Evolutionary conservation across 1,140 invertebrate genomes (phyloP).

Genomic region (Tribolium castaneum): DNA sequence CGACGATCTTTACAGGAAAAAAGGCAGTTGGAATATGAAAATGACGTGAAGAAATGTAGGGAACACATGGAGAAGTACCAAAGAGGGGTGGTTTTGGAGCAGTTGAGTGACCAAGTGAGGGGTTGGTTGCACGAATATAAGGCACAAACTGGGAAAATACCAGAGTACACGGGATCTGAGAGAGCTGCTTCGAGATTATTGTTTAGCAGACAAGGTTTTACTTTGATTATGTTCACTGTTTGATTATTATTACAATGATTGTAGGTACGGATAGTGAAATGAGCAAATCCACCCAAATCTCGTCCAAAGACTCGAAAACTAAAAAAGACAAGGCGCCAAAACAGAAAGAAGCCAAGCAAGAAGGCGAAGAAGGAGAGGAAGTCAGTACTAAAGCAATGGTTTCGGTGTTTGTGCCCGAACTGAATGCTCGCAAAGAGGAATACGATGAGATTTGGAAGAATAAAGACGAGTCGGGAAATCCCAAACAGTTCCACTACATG

Average conservation of each 20-base stretch:
- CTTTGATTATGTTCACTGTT: background rate
- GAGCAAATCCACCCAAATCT: slow-evolving; percentile 80
- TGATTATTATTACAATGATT: background rate
- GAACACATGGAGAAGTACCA: slow-evolving; percentile 73
- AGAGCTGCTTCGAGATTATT: slow-evolving; percentile 86
- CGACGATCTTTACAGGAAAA: slow-evolving; percentile 69
- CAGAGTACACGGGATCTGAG: slow-evolving; percentile 90
- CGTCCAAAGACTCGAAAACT: slow-evolving; percentile 80
- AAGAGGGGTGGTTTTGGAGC: slow-evolving; percentile 78
- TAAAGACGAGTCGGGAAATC: slow-evolving; percentile 76
- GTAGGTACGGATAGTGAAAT: slow-evolving; percentile 77
- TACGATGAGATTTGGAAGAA: slow-evolving; percentile 84
- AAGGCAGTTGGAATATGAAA: slow-evolving; percentile 72
- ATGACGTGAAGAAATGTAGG: slow-evolving; percentile 69
- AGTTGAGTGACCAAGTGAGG: slow-evolving; percentile 86
- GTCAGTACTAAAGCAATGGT: slow-evolving; percentile 68
- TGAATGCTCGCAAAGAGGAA: slow-evolving; percentile 72
- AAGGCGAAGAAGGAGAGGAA: slow-evolving; percentile 69
- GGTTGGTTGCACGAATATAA: slow-evolving; percentile 86
- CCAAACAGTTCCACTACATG: slow-evolving; percentile 78
- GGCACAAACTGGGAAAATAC: slow-evolving; percentile 86
- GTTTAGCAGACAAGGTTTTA: slow-evolving; percentile 77
- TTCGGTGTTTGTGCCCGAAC: slow-evolving; percentile 70
- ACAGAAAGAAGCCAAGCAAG: slow-evolving; percentile 67
- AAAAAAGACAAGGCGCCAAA: slow-evolving; percentile 69